These are phyloP conservation scores for Brachyptera risi DNA, from an alignment of 2,888 invertebrate genomes.

Conservation along the genomic window DNA sequence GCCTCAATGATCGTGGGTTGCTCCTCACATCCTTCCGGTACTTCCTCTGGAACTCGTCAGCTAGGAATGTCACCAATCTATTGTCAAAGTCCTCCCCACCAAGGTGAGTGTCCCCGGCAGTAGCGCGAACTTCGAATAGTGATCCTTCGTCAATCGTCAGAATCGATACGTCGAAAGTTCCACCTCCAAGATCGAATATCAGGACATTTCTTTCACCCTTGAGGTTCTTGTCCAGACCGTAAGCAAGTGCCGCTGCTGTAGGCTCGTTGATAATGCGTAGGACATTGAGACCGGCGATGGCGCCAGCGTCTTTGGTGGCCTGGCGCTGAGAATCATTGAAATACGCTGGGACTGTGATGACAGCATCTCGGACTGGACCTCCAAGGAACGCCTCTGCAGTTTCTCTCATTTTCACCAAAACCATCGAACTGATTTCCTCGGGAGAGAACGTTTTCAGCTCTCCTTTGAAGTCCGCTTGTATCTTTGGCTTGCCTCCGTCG, in stretches of 20 bases:
- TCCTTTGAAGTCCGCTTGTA: slow-evolving; percentile 44
- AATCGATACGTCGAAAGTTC: slow-evolving; percentile 57
- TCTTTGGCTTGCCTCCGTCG: slow-evolving; percentile 67
- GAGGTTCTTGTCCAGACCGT: slow-evolving; percentile 54
- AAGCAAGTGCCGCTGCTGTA: slow-evolving; percentile 59
- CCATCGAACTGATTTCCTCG: slow-evolving; percentile 91
- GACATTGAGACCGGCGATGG: slow-evolving; percentile 61
- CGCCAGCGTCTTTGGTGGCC: slow-evolving; percentile 90
- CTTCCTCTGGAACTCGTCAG: slow-evolving; percentile 72
- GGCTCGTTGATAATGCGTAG: slow-evolving; percentile 88
- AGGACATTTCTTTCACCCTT: slow-evolving; percentile 52
- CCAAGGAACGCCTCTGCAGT: slow-evolving; percentile 86
- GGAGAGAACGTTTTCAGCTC: slow-evolving; percentile 74
- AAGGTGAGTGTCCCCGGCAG: slow-evolving; percentile 77
- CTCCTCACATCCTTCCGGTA: slow-evolving; percentile 64
- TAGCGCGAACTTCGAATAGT: slow-evolving; percentile 74
- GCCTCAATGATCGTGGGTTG: slow-evolving; percentile 63
- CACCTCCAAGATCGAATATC: slow-evolving; percentile 56
- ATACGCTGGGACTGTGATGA: slow-evolving; percentile 87
- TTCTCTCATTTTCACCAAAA: slow-evolving; percentile 90
- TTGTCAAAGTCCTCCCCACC: slow-evolving; percentile 79
- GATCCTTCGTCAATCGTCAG: slow-evolving; percentile 54
- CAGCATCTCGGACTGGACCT: slow-evolving; percentile 76
- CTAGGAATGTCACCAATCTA: slow-evolving; percentile 72
- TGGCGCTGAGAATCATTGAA: slow-evolving; percentile 89